phyloP scores from a whole-genome alignment of 2,888 invertebrate genomes.

The Drosophila nr. fundita region DNA sequence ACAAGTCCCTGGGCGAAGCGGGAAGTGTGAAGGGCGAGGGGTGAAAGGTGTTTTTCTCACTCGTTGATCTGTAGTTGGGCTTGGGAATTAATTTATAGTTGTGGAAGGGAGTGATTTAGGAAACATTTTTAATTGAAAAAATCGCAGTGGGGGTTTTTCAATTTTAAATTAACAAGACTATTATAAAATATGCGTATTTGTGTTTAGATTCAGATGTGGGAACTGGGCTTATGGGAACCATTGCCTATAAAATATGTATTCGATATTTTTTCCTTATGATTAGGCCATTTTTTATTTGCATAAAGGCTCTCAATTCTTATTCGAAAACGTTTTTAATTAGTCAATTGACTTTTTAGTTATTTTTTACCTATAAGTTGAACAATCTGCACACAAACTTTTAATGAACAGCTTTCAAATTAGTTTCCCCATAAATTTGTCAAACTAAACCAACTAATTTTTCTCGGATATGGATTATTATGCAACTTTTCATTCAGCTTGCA shows the following conservation, averaged over 20 bases:
- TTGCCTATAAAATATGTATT: background rate
- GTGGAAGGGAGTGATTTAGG: background rate
- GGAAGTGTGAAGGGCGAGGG: background rate
- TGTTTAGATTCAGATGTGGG: background rate
- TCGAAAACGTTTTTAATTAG: background rate
- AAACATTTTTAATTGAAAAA: background rate
- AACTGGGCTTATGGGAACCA: background rate
- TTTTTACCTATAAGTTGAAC: background rate
- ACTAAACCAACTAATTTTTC: background rate
- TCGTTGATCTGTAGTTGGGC: background rate
- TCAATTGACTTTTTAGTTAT: background rate
- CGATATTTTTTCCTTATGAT: background rate
- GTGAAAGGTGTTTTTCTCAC: background rate
- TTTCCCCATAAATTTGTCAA: background rate
- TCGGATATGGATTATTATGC: background rate
- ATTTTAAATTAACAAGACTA: background rate
- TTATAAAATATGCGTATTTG: background rate
- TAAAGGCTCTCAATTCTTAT: background rate
- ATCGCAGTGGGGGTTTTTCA: background rate
- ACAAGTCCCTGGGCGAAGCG: background rate
- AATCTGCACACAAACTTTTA: background rate
- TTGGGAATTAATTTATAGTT: background rate
- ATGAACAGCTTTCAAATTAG: background rate
- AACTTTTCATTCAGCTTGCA: background rate
- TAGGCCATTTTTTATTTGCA: background rate